phyloP scores from a whole-genome alignment of 2,888 invertebrate species.

The Seira ritae region DNA sequence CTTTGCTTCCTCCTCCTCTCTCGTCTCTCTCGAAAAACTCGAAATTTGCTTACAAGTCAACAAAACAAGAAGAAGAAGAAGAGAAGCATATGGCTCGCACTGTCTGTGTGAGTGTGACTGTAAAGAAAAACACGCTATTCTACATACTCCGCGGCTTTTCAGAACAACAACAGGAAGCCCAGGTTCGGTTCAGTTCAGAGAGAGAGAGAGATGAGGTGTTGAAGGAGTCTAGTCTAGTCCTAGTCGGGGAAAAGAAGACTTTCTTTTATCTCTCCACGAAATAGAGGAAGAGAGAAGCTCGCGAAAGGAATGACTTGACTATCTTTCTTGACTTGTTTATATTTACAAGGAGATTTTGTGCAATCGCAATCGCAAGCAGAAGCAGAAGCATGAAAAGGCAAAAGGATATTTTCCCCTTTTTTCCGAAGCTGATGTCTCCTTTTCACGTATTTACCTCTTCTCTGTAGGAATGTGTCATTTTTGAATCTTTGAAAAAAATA shows the following conservation, averaged over 20 bases:
- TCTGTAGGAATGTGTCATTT: too few species aligned
- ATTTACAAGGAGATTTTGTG: slow-evolving; percentile 37
- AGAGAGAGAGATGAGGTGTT: slow-evolving; percentile 48
- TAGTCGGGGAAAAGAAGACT: slow-evolving; percentile 21
- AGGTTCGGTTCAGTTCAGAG: too few species aligned
- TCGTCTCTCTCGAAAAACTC: too few species aligned
- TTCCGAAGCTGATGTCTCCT: slow-evolving; percentile 30
- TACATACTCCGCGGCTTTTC: too few species aligned
- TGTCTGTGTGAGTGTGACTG: too few species aligned
- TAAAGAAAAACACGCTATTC: slow-evolving; percentile 18
- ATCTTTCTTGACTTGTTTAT: slow-evolving; percentile 38
- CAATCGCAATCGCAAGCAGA: too few species aligned
- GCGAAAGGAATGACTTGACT: background rate
- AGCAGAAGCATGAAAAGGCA: slow-evolving; percentile 4
- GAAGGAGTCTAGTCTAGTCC: slow-evolving; percentile 22
- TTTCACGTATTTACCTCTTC: too few species aligned
- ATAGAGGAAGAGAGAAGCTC: too few species aligned
- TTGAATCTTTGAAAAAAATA: too few species aligned
- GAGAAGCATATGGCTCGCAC: background rate
- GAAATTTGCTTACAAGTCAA: slow-evolving; percentile 18
- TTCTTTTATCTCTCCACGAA: too few species aligned
- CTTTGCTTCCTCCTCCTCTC: too few species aligned
- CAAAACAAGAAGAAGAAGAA: slow-evolving; percentile 42
- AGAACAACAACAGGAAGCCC: too few species aligned
- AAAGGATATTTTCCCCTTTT: slow-evolving; percentile 24